Evolutionary conservation across 2,113 vertebrate species (phyloP), one percentile per base, ranked within the genome.

Genomic region (Peromyscus maniculatus): DNA sequence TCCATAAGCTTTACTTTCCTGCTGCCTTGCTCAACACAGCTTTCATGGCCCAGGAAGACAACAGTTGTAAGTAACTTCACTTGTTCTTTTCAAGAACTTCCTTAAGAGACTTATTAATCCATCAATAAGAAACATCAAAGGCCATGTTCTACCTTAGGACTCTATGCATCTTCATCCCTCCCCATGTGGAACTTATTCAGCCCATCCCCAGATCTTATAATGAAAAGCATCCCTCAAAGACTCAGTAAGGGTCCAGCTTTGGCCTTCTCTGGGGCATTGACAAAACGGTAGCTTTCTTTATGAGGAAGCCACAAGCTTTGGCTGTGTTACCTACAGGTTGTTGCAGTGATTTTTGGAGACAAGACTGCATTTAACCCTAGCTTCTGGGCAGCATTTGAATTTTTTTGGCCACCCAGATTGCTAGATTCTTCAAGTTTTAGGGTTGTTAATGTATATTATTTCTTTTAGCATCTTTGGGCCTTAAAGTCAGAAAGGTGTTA

Each of bases 51-150:
- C 55, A 66, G 21, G 36, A 90, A 75, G 74, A 74, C 28, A 80
- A 79, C 1, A 62, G 55, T n/a, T 69, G 15, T 16, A 43, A 43
- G 21, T 72, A 62, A 88, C 15, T 93, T 78, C 59, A 52, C 7
- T 28, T 71, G 6, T 87, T 93, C 46, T 39, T 72, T 87, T 24
- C 15, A 87, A 83, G 7, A 87, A 87, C 31, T 83, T 87, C 57
- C 43, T 43, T 46, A 7, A 80, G 93, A 96, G 49, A 86, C 64
- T 9, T 39, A 57, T 33, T 75, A 13, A 55, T 31, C 21, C n/a
- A 93, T 52, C 13, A 71, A 19, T 28, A 87, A 74, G 75, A 96
- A 69, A 36, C 17, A 94, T 39, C 7, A 69, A 91, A 94, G 82
- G 36, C 17, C 64, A 82, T 39, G 19, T 89, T 91, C 28, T 75